Conservation (phyloP, 2,797 vertebrate species). For the Notolepis coatsorum region DNA sequence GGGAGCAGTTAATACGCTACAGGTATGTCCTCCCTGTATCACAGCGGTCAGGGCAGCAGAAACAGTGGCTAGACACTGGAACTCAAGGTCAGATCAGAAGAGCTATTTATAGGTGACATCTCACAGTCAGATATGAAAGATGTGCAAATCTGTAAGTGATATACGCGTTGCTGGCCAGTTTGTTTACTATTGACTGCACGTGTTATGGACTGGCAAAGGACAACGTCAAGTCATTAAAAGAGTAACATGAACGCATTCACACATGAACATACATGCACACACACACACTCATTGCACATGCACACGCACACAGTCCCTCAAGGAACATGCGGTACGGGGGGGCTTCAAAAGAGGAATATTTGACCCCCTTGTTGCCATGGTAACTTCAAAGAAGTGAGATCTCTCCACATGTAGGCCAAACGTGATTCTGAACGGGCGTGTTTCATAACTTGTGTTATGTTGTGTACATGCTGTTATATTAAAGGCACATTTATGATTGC, state of each 20-base stretch:
- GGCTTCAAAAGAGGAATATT: conserved; percentile 19
- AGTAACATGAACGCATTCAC: too few species aligned
- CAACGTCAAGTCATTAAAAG: too few species aligned
- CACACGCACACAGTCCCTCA: conserved; percentile 11
- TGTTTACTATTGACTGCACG: conserved; percentile 13
- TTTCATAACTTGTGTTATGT: too few species aligned
- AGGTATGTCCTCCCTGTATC: too few species aligned
- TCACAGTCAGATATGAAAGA: neutral
- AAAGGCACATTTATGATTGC: too few species aligned
- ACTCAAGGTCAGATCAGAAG: neutral
- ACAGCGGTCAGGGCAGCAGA: too few species aligned
- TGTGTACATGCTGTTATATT: too few species aligned
- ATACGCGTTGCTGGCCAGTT: neutral
- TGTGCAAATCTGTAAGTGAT: neutral
- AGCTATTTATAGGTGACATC: neutral
- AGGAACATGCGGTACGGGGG: neutral
- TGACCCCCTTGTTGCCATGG: conserved; percentile 65
- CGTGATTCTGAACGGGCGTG: neutral
- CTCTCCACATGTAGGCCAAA: neutral
- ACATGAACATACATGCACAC: too few species aligned
- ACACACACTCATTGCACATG: conserved; percentile 1
- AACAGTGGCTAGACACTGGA: conserved; percentile 18
- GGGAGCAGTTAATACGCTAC: conserved; percentile 27
- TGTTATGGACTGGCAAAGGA: too few species aligned
- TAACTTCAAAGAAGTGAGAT: conserved; percentile 39